A percentile compares a stretch with the other conserved stretches of the same genome.
Conservation (phyloP, 1,140 invertebrate species). For the Drosophila sulfurigaster region DNA sequence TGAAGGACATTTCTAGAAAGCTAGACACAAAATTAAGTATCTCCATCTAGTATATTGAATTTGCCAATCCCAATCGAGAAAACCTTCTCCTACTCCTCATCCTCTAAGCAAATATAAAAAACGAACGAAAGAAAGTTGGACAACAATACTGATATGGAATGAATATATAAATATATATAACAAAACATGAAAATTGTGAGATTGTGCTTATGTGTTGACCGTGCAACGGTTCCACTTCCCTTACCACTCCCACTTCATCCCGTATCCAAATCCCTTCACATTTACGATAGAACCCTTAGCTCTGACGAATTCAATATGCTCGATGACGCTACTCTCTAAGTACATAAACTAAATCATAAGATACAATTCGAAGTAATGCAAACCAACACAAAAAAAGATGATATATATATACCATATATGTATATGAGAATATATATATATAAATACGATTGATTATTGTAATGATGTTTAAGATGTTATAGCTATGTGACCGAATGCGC, state of each 20-base stretch:
- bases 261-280: conserved; percentile 18
- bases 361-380: conserved; percentile 74
- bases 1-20: conserved; percentile 32
- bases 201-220: conserved; percentile 70
- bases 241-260: neutral
- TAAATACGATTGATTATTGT: conserved; percentile 76
- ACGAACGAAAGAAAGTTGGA: conserved; percentile 21
- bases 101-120: conserved; percentile 19
- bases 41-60: conserved; percentile 84
- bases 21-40: conserved; percentile 69
- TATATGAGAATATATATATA: conserved; percentile 34
- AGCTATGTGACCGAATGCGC: conserved; percentile 75
- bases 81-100: neutral
- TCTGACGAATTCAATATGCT: conserved; percentile 83
- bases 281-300: conserved; percentile 56
- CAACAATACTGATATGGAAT: conserved; percentile 49
- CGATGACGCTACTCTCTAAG: conserved; percentile 83
- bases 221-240: conserved; percentile 59
- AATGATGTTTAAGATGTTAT: conserved; percentile 83
- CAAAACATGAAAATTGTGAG: conserved; percentile 55
- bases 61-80: conserved; percentile 63
- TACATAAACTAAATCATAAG: conserved; percentile 76
- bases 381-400: conserved; percentile 52
- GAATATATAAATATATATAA: conserved; percentile 45
- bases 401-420: conserved; percentile 52